Evolutionary conservation across 2,888 invertebrate genomes (phyloP).

Genomic region (Diplazon laetatorius): DNA sequence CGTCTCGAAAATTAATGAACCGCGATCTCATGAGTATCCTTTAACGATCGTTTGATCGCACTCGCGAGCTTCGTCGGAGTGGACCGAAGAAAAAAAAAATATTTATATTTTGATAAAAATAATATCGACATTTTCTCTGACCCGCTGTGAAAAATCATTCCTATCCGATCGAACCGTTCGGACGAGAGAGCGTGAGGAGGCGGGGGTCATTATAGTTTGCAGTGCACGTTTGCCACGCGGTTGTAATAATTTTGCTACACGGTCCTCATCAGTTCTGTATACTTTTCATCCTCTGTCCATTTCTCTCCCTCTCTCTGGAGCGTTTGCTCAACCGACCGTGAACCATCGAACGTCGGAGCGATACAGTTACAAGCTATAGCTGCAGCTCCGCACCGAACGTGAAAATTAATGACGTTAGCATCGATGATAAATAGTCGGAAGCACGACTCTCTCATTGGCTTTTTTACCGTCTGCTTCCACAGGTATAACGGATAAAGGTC

Average conservation of each 20-base stretch:
- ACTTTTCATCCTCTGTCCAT: conserved; percentile 14
- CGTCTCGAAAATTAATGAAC: conserved; percentile 43
- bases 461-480: conserved; percentile 15
- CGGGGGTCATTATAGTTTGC: conserved; percentile 51
- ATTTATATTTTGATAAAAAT: neutral
- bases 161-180: conserved; percentile 30
- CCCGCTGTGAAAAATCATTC: conserved; percentile 48
- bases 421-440: conserved; percentile 65
- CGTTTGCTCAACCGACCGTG: conserved; percentile 46
- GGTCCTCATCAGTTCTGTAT: neutral
- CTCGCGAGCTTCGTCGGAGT: neutral
- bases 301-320: conserved; percentile 23
- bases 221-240: conserved; percentile 45
- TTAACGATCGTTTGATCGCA: conserved; percentile 21
- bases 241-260: conserved; percentile 39
- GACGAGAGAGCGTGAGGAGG: neutral
- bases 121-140: conserved; percentile 12
- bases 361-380: conserved; percentile 20
- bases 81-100: neutral
- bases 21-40: conserved; percentile 14
- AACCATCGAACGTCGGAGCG: conserved; percentile 34
- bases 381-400: conserved; percentile 22
- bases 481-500: no score
- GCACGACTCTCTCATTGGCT: conserved; percentile 45
- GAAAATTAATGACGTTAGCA: conserved; percentile 63